Evolutionary conservation across 2,113 vertebrate species (phyloP).

Genomic region (Myiagra hebetior): DNA sequence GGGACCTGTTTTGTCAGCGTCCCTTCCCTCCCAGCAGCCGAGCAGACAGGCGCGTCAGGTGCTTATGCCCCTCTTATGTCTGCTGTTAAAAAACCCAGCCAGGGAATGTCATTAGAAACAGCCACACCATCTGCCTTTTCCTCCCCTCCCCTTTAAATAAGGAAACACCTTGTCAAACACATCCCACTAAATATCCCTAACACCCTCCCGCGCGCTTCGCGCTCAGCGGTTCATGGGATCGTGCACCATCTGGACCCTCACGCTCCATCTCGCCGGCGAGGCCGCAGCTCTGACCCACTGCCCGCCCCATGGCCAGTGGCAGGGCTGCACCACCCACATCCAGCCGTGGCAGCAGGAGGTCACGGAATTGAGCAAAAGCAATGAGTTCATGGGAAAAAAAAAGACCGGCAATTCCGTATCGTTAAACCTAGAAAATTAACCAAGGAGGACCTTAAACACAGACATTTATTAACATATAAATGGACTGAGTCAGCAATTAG

Average conservation of each 20-base stretch:
- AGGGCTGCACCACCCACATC: neutral
- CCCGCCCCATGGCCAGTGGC: rapidly evolving
- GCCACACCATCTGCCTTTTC: slow-evolving; percentile 56
- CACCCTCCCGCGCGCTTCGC: slow-evolving; percentile 24
- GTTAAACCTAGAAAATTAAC: slow-evolving; percentile 25
- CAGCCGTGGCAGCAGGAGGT: rapidly evolving
- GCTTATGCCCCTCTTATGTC: slow-evolving; percentile 43
- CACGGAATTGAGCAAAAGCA: neutral
- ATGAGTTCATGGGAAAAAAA: neutral
- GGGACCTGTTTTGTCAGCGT: neutral
- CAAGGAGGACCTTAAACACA: neutral
- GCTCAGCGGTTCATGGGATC: slow-evolving; percentile 22
- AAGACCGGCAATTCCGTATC: neutral
- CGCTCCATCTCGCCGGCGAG: rapidly evolving
- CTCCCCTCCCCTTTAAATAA: slow-evolving; percentile 58
- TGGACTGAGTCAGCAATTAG: slow-evolving; percentile 66
- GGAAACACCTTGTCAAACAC: slow-evolving; percentile 67
- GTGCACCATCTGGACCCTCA: slow-evolving; percentile 45
- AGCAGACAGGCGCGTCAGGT: slow-evolving; percentile 51
- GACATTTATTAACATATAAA: slow-evolving; percentile 60
- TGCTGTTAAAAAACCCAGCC: slow-evolving; percentile 54
- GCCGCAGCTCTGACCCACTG: neutral
- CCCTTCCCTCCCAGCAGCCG: neutral
- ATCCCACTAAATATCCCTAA: slow-evolving; percentile 61
- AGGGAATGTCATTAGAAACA: slow-evolving; percentile 64